A percentile compares a stretch with the other conserved stretches of the same genome.
These are phyloP conservation scores for Mesorhabditis belari DNA, from an alignment of 2,888 invertebrate genomes.

Conservation along the genomic window DNA sequence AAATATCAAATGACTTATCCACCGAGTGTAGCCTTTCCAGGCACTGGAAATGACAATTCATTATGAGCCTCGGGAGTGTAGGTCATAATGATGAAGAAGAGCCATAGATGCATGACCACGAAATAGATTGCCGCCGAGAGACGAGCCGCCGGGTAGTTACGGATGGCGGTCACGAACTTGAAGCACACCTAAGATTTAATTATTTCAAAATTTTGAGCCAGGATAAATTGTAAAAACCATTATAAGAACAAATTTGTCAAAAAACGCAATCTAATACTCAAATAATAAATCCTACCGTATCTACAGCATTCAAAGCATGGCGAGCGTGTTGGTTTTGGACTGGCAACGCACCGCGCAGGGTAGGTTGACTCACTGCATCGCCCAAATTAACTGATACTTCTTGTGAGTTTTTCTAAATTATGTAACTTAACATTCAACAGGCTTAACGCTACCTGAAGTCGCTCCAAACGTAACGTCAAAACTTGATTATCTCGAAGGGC, in stretches of 20 bases:
- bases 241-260: background rate
- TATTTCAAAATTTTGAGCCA: no score
- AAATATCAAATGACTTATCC: no score
- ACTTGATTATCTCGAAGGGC: conserved; percentile 79
- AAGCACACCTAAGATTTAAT: conserved; percentile 8
- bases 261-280: background rate
- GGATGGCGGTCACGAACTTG: conserved; percentile 21
- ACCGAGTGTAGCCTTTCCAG: no score
- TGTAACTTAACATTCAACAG: background rate
- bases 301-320: conserved; percentile 18
- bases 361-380: background rate
- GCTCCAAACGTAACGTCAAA: conserved; percentile 73
- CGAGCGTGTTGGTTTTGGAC: conserved; percentile 19
- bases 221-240: background rate
- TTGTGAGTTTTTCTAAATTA: conserved; percentile 21
- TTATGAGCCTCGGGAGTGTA: conserved; percentile 64
- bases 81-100: conserved; percentile 71
- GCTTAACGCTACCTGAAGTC: conserved; percentile 51
- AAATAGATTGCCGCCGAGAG: conserved; percentile 77
- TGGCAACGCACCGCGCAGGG: conserved; percentile 6
- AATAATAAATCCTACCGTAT: conserved; percentile 6
- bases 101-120: conserved; percentile 76
- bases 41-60: background rate
- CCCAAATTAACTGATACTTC: conserved; percentile 23
- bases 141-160: conserved; percentile 68